phyloP scores from a whole-genome alignment of 2,113 vertebrate genomes.

The Sander vitreus region DNA sequence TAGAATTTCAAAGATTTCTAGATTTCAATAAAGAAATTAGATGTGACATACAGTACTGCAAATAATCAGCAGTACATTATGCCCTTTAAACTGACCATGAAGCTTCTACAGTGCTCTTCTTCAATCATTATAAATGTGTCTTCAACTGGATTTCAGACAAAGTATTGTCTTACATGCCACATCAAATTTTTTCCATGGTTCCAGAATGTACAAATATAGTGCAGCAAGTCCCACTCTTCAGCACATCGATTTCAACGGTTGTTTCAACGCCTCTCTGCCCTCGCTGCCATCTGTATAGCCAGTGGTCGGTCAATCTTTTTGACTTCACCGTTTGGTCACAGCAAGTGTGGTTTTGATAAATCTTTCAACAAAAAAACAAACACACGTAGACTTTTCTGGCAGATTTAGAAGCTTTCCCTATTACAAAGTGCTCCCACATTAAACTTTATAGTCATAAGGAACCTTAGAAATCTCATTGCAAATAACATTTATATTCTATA shows the following conservation, averaged over 20 bases:
- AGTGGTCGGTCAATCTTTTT: constrained; percentile 28
- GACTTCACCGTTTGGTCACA: constrained; percentile 17
- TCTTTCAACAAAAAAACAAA: background rate
- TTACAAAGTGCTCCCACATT: background rate
- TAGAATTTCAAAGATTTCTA: too few species aligned
- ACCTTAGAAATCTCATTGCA: constrained; percentile 9
- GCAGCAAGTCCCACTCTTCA: background rate
- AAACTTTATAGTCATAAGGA: constrained; percentile 32
- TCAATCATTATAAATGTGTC: constrained; percentile 21
- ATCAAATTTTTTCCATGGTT: constrained; percentile 8
- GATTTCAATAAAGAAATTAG: too few species aligned
- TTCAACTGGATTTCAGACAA: constrained; percentile 6
- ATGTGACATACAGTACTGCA: background rate
- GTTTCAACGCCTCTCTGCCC: constrained; percentile 19
- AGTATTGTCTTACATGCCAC: background rate
- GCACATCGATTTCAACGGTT: constrained; percentile 15
- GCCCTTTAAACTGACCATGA: too few species aligned
- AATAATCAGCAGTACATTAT: background rate
- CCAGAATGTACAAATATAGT: background rate
- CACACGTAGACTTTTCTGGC: background rate
- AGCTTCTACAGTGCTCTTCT: background rate
- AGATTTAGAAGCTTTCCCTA: background rate
- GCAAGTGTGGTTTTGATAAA: constrained; percentile 19
- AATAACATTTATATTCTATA: constrained; percentile 8
- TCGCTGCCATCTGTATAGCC: constrained; percentile 12